phyloP scores from a whole-genome alignment of 2,797 vertebrate species.

The Galaxias olidus region DNA sequence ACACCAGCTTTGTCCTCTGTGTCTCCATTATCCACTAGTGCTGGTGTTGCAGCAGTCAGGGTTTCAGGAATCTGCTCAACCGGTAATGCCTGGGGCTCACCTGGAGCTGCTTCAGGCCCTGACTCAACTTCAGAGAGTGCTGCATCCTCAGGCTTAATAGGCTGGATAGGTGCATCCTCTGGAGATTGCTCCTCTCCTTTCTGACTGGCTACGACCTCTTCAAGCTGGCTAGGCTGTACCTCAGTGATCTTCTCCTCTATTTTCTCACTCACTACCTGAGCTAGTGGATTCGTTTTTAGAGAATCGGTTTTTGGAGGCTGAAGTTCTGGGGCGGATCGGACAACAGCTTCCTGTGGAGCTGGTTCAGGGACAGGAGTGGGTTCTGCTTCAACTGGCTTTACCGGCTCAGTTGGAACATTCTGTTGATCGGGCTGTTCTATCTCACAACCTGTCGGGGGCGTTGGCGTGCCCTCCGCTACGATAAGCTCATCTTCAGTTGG shows the following conservation, averaged over 20 bases:
- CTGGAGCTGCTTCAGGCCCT: conserved; percentile 16
- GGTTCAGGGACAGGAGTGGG: conserved; percentile 23
- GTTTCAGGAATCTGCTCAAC: conserved; percentile 19
- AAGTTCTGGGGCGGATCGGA: conserved; percentile 14
- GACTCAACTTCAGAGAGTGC: background rate
- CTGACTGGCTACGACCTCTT: background rate
- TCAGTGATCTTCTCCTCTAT: background rate
- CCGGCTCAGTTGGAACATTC: conserved; percentile 34
- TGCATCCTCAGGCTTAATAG: no score
- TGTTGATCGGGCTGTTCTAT: conserved; percentile 36
- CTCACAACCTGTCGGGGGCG: conserved; percentile 33
- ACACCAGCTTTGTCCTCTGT: conserved; percentile 13
- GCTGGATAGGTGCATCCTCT: no score
- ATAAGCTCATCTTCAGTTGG: conserved; percentile 32
- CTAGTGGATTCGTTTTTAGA: conserved; percentile 21
- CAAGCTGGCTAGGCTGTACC: background rate
- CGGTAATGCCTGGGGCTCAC: no score
- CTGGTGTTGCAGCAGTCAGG: background rate
- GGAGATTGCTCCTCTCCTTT: no score
- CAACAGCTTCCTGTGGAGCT: conserved; percentile 36
- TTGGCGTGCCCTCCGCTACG: conserved; percentile 16
- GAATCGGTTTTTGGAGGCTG: conserved; percentile 16
- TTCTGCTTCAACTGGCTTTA: conserved; percentile 32
- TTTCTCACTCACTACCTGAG: conserved; percentile 1
- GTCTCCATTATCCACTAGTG: background rate